These are phyloP conservation scores for Ceryle rudis DNA, from an alignment of 2,797 vertebrate genomes.

Conservation along the genomic window DNA sequence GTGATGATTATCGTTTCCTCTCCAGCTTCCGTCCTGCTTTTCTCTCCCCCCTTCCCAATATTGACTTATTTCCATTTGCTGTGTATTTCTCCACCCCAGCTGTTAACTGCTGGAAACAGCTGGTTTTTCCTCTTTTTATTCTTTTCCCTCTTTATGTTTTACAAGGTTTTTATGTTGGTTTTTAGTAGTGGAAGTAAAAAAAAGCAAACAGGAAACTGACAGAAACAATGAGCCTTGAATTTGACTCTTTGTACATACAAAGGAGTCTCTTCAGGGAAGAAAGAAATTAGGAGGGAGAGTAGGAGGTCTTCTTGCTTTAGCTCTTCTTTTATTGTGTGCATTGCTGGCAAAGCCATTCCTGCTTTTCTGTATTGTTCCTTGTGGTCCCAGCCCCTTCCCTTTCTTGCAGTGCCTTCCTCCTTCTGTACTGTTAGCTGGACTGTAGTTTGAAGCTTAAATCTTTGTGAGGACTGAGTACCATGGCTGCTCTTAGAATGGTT, in stretches of 20 bases:
- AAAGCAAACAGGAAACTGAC: conserved; percentile 75
- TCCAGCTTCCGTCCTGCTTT: conserved; percentile 10
- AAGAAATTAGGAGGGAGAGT: neutral
- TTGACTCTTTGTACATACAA: conserved; percentile 24
- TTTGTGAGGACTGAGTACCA: neutral
- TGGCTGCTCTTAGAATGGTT: neutral
- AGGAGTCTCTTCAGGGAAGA: conserved; percentile 42
- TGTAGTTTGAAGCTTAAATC: neutral
- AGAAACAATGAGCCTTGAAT: conserved; percentile 74
- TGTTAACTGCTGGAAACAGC: conserved; percentile 78
- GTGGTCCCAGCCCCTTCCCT: neutral
- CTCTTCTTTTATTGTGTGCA: conserved; percentile 31
- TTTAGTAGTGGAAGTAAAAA: conserved; percentile 68
- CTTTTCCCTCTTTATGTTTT: conserved; percentile 1
- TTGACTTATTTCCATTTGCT: conserved; percentile 53
- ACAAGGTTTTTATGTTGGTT: conserved; percentile 36
- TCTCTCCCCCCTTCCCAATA: neutral
- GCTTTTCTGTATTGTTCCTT: conserved; percentile 41
- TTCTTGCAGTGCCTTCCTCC: neutral
- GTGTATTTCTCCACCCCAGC: conserved; percentile 53
- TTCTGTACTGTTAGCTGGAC: neutral
- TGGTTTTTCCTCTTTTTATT: conserved; percentile 68
- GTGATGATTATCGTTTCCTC: conserved; percentile 60
- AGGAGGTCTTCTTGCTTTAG: conserved; percentile 33
- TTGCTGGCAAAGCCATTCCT: conserved; percentile 38